A percentile compares a stretch with the other conserved stretches of the same genome.
Evolutionary conservation across 2,888 invertebrate genomes (phyloP).

Genomic region (Drosophila fungiperda): DNA sequence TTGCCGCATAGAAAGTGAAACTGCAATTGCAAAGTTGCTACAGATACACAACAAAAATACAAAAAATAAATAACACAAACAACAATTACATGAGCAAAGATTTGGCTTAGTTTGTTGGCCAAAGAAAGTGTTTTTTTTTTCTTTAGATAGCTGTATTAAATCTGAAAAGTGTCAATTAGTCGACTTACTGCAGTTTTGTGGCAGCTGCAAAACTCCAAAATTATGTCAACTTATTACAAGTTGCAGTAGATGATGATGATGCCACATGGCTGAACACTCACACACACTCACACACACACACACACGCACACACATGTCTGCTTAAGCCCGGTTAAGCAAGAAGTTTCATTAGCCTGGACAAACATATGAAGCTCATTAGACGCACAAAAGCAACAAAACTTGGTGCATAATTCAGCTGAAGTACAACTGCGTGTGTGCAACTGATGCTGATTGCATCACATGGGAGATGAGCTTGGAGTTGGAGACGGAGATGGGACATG

Average conservation of each 20-base stretch:
- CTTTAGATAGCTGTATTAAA: constrained; percentile 6
- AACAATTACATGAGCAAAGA: constrained; percentile 69
- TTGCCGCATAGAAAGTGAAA: constrained; percentile 72
- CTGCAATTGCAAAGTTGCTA: constrained; percentile 66
- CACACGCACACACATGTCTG: neutral
- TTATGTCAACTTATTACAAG: constrained; percentile 39
- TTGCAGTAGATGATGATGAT: constrained; percentile 1
- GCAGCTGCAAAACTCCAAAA: constrained; percentile 20
- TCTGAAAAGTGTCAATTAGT: constrained; percentile 53
- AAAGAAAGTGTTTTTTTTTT: constrained; percentile 62
- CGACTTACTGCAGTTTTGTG: constrained; percentile 31
- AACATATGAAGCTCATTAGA: constrained; percentile 62
- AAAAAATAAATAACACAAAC: neutral
- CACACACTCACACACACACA: constrained; percentile 10
- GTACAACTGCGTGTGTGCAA: neutral
- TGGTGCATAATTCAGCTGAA: constrained; percentile 55
- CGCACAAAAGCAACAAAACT: constrained; percentile 46
- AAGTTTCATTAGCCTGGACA: constrained; percentile 33
- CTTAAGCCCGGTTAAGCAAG: constrained; percentile 5
- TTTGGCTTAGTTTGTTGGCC: constrained; percentile 55
- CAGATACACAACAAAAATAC: constrained; percentile 43
- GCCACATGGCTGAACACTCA: constrained; percentile 20
- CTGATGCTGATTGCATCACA: constrained; percentile 59
- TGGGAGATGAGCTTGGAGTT: constrained; percentile 8
- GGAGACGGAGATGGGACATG: neutral